phyloP scores from a whole-genome alignment of 2,888 invertebrate species.

The Mythimna vitellina region DNA sequence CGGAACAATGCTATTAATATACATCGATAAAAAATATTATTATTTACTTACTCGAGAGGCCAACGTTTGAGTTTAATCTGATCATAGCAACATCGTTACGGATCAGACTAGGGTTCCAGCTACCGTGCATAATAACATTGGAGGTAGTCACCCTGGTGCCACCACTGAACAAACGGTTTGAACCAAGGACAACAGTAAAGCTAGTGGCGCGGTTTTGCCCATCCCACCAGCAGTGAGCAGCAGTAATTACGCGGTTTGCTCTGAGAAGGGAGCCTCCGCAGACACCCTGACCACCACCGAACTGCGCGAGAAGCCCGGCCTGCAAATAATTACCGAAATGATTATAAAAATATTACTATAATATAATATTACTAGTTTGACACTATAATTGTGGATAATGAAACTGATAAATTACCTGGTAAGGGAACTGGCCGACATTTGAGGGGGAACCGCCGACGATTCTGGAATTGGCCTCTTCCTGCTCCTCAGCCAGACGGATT shows the following conservation, averaged over 20 bases:
- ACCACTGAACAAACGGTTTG: conserved; percentile 72
- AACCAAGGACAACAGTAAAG: conserved; percentile 75
- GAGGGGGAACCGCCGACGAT: conserved; percentile 64
- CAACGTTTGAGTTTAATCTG: not conserved
- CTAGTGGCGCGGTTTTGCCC: not conserved
- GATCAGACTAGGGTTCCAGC: conserved; percentile 69
- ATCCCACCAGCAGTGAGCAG: conserved; percentile 10
- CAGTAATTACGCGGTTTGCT: conserved; percentile 69
- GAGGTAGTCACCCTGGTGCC: conserved; percentile 72
- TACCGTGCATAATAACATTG: conserved; percentile 70
- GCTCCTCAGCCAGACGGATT: conserved; percentile 58
- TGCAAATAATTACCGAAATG: conserved; percentile 11
- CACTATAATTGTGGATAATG: no score
- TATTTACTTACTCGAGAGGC: not conserved
- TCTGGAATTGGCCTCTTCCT: conserved; percentile 40
- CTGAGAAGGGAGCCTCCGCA: conserved; percentile 77
- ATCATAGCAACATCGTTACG: conserved; percentile 74
- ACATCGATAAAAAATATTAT: no score
- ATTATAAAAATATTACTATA: not conserved
- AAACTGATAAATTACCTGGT: conserved; percentile 59
- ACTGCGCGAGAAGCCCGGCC: conserved; percentile 55
- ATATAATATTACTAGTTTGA: not conserved
- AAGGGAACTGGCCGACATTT: conserved; percentile 60
- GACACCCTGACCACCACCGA: conserved; percentile 61
- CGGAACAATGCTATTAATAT: no score